Evolutionary conservation across 2,797 vertebrate genomes (phyloP).

Genomic region (Potorous gilbertii): DNA sequence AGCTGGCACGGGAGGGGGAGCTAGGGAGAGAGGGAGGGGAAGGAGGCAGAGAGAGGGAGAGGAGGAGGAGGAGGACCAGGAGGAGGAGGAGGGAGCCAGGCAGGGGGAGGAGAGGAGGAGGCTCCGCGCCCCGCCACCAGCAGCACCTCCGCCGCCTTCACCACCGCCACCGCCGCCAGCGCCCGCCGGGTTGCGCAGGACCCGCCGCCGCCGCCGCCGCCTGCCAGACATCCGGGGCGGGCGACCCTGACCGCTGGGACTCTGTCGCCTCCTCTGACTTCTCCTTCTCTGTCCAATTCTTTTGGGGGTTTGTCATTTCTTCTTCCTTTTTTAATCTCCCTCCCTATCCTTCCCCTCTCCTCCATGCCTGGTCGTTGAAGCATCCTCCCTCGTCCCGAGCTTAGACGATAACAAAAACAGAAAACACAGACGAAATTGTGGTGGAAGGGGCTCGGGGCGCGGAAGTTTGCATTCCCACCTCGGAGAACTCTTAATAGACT

Average conservation of each 20-base stretch:
- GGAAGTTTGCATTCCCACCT: constrained; percentile 59
- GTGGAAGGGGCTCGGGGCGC: constrained; percentile 50
- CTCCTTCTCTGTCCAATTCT: constrained; percentile 42
- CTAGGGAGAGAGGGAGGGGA: constrained; percentile 49
- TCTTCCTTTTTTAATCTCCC: constrained; percentile 1
- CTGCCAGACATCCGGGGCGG: background rate
- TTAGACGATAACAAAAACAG: constrained; percentile 4
- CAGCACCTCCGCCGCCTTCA: constrained; percentile 24
- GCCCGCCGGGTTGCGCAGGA: constrained; percentile 61
- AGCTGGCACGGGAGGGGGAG: constrained; percentile 36
- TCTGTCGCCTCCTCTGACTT: constrained; percentile 27
- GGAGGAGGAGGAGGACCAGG: constrained; percentile 30
- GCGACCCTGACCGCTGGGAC: background rate
- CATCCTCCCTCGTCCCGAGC: background rate
- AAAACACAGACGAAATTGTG: background rate
- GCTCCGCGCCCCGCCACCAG: constrained; percentile 61
- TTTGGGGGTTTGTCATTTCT: constrained; percentile 72
- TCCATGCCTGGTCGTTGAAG: background rate
- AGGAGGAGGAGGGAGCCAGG: constrained; percentile 41
- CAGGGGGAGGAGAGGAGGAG: constrained; percentile 65
- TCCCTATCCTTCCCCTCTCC: background rate
- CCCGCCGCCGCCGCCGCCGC: constrained; percentile 55
- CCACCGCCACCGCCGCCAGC: constrained; percentile 27
- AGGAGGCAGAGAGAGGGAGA: constrained; percentile 56
- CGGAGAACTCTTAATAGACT: constrained; percentile 43